Base-by-base conservation (phyloP, 2,888 invertebrate genomes). In the Operophtera brumata region DNA sequence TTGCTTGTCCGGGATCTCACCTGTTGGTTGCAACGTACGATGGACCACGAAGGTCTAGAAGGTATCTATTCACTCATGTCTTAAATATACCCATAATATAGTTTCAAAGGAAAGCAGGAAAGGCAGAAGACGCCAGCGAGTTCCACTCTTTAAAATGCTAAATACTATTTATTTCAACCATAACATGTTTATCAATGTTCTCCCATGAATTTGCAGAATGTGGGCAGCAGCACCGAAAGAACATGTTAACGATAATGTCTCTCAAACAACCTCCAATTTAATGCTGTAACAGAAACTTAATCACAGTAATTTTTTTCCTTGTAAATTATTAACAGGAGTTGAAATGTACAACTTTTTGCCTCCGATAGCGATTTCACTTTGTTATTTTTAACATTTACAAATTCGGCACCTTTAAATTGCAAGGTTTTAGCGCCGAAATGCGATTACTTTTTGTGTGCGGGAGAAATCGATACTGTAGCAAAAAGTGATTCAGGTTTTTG, bases 371-470 rank as follows among this genome's bases (percentile, higher is more conserved):
- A 57, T 73, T 70, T 69, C 70, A 59, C 65, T 61, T 60, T 37
- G 57, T 50, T 57, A 37, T 64, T 64, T 67, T 67, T 69, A 57
- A 60, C 64, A 62, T 66, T 71, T 67, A 65, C 59, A 41, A 40
- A 51, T 11, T 32, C 47, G 50, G 36, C 36, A 50, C 47, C 47
- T 55, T 39, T 47, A 56, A 54, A 35, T 45, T 45, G 39, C 40
- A 30, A 47, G 57, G 58, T 60, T 67, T 63, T 54, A 20, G 39
- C 26, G 32, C 35, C 52, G 59, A 56, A 69, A 41, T 69, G 78
- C 75, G 72, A 77, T 79, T 74, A 72, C 65, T 77, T 79, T 82
- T 77, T 77, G 66, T 75, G 57, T 62, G 66, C 48, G 66, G 59
- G 73, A 71, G 78, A 80, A 80, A 80, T 77, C 75, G 76, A 75